These are phyloP conservation scores for Pammene aurita DNA, from an alignment of 2,888 invertebrate species.

Conservation along the genomic window DNA sequence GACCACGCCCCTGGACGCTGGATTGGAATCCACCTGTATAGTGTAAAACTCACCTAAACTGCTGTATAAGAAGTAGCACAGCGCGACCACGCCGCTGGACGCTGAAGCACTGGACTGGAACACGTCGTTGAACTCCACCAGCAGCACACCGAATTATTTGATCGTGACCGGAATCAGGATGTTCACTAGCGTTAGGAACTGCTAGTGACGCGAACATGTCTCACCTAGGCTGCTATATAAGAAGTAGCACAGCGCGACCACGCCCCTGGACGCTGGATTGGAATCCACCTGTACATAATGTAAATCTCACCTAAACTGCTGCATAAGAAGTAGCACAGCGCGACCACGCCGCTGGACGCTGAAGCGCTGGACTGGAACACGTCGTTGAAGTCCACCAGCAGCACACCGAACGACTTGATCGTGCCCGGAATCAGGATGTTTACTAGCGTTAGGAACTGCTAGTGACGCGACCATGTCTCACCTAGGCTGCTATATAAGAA, in stretches of 20 bases:
- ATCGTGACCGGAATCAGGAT: conserved; percentile 93
- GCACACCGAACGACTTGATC: conserved; percentile 93
- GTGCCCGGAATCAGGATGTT: conserved; percentile 93
- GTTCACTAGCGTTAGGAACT: conserved; percentile 86
- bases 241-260: too few relatives aligned
- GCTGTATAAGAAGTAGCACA: too few relatives aligned
- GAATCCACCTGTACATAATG: too few relatives aligned
- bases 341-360: conserved; percentile 92
- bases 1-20: too few relatives aligned
- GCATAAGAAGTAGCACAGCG: conserved; percentile 93
- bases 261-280: conserved; percentile 86
- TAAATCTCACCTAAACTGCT: conserved; percentile 88
- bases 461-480: too few relatives aligned
- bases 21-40: too few relatives aligned
- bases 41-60: too few relatives aligned
- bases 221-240: too few relatives aligned
- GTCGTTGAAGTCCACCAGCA: conserved; percentile 91
- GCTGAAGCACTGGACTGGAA: conserved; percentile 88
- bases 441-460: conserved; percentile 85
- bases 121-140: conserved; percentile 91
- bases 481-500: conserved; percentile 93
- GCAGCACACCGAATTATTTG: conserved; percentile 93
- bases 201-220: too few relatives aligned
- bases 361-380: conserved; percentile 89
- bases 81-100: too few relatives aligned